Percentiles rank a stretch among this genome's conserved stretches.
phyloP scores from a whole-genome alignment of 2,888 invertebrate genomes.

The Andrena bicolor region DNA sequence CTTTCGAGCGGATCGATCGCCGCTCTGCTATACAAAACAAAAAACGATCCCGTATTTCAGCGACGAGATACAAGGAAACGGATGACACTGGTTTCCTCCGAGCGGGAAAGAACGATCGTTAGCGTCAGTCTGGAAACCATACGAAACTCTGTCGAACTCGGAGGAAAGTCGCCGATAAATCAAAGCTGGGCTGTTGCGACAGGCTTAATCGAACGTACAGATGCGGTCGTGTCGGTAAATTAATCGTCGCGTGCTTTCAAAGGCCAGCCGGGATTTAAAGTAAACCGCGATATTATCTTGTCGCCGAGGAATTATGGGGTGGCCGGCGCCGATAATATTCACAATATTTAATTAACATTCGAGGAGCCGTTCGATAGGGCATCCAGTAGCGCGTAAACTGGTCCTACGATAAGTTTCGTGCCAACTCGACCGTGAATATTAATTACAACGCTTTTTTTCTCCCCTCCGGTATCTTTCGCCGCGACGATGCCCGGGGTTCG shows the following conservation, averaged over 20 bases:
- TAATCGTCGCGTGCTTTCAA: conserved; percentile 57
- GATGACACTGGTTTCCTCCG: conserved; percentile 42
- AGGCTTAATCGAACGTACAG: conserved; percentile 50
- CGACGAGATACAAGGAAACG: neutral
- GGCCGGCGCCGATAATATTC: conserved; percentile 35
- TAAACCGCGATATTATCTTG: conserved; percentile 57
- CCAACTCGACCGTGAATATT: conserved; percentile 38
- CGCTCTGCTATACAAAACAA: neutral
- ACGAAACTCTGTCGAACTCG: conserved; percentile 43
- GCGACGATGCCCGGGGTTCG: neutral
- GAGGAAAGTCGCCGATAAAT: conserved; percentile 64
- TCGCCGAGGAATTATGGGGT: conserved; percentile 37
- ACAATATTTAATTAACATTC: conserved; percentile 51
- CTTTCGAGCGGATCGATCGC: neutral
- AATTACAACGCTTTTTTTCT: conserved; percentile 14
- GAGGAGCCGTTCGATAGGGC: conserved; percentile 6
- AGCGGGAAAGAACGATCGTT: conserved; percentile 29
- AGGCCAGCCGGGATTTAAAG: conserved; percentile 54
- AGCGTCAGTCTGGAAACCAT: conserved; percentile 22
- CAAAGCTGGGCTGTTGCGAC: conserved; percentile 28
- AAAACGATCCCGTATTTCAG: conserved; percentile 13
- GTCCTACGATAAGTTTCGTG: conserved; percentile 15
- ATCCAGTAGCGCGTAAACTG: conserved; percentile 28
- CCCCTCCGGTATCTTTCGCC: too few species aligned
- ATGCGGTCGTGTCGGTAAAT: conserved; percentile 55